A percentile compares a stretch with the other conserved stretches of the same genome.
Conservation (phyloP, 2,113 vertebrate species). For the Sylvietta virens region DNA sequence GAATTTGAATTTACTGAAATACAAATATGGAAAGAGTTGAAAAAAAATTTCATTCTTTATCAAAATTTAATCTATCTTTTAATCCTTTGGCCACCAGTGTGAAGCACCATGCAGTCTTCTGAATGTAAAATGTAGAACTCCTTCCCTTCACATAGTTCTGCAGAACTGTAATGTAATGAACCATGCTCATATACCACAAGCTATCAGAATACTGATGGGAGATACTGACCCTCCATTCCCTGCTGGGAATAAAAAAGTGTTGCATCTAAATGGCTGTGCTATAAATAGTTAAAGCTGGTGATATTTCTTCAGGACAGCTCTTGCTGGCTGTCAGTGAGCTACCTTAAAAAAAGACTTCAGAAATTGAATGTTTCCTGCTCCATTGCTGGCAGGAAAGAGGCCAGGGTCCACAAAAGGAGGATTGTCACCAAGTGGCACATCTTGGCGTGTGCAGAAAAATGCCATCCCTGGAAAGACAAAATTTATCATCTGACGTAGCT, state of each 20-base stretch:
- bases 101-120: neutral
- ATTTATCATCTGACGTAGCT: neutral
- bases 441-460: slow-evolving; percentile 19
- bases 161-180: neutral
- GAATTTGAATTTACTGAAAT: neutral
- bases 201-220: slow-evolving; percentile 6
- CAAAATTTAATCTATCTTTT: neutral
- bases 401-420: neutral
- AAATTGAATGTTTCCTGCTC: neutral
- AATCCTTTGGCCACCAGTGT: neutral
- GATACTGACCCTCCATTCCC: neutral
- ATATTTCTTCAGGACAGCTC: neutral
- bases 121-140: neutral
- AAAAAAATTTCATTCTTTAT: neutral
- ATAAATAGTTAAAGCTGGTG: neutral
- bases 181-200: neutral
- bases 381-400: neutral
- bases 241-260: neutral
- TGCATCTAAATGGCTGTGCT: slow-evolving; percentile 9
- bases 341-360: neutral
- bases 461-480: neutral
- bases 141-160: neutral
- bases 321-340: neutral
- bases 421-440: slow-evolving; percentile 24
- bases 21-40: neutral